A percentile compares a stretch with the other conserved stretches of the same genome.
Evolutionary conservation across 2,888 invertebrate species (phyloP).

Genomic region (Nasonia oneida): DNA sequence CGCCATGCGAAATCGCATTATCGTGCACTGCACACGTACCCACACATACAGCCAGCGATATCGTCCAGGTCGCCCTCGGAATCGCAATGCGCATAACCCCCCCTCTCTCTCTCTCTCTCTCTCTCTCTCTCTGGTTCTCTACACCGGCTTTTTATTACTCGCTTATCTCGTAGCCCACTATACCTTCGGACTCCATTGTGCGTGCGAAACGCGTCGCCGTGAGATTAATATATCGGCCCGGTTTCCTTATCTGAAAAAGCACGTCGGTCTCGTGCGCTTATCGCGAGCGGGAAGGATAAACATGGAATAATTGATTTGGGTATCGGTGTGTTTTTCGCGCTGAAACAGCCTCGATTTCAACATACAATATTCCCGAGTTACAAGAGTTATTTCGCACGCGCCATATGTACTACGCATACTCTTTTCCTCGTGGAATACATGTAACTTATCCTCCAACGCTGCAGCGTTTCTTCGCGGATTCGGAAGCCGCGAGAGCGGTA

Average conservation of each 20-base stretch:
- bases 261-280: not conserved
- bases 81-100: constrained; percentile 27
- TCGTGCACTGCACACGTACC: not conserved
- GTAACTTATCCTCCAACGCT: not conserved
- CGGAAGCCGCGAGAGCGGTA: not conserved
- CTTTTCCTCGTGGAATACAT: not conserved
- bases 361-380: constrained; percentile 9
- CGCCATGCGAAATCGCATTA: not conserved
- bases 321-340: not conserved
- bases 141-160: constrained; percentile 10
- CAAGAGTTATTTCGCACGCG: constrained; percentile 31
- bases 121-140: not conserved
- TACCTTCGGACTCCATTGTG: not conserved
- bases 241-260: not conserved
- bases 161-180: not conserved
- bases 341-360: not conserved
- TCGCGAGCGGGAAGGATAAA: not conserved
- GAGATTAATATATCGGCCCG: not conserved
- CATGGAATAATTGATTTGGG: not conserved
- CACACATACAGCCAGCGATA: not conserved
- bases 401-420: not conserved
- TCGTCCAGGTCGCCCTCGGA: constrained; percentile 3
- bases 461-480: too few species aligned
- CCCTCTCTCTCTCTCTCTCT: too few species aligned
- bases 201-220: not conserved